Conservation (phyloP, 1,140 invertebrate genomes). For the Acromyrmex heyeri region DNA sequence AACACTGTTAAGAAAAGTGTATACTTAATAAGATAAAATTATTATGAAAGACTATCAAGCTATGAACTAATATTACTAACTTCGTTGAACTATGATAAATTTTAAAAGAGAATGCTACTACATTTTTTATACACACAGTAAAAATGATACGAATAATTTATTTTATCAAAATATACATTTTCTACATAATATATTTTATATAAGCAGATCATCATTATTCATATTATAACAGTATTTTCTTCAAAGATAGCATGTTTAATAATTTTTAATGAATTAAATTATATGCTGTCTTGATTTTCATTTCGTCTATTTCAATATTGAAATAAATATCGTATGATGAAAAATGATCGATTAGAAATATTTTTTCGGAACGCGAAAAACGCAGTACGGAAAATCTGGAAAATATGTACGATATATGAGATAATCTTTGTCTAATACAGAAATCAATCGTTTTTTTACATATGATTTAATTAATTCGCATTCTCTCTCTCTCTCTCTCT, state of each 20-base stretch:
- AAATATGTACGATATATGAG: constrained; percentile 7
- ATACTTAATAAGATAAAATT: constrained; percentile 14
- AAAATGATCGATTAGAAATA: constrained; percentile 12
- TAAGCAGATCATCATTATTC: neutral
- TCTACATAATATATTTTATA: neutral
- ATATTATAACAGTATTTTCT: neutral
- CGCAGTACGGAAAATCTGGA: neutral
- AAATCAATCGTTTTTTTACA: neutral
- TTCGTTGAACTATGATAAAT: constrained; percentile 19
- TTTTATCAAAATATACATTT: constrained; percentile 4
- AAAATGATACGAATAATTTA: constrained; percentile 1
- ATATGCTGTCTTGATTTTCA: neutral
- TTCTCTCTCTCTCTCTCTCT: too few relatives aligned
- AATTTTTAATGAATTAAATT: neutral
- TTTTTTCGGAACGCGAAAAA: neutral
- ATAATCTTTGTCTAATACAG: constrained; percentile 22
- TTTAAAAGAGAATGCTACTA: neutral
- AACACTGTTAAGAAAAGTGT: neutral
- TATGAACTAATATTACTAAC: neutral
- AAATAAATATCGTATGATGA: neutral
- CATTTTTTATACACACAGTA: neutral
- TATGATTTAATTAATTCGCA: neutral
- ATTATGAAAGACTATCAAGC: neutral
- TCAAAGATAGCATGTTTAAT: neutral
- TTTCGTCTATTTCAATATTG: neutral